phyloP scores from a whole-genome alignment of 2,888 invertebrate species.

The Didymodactylos carnosus region DNA sequence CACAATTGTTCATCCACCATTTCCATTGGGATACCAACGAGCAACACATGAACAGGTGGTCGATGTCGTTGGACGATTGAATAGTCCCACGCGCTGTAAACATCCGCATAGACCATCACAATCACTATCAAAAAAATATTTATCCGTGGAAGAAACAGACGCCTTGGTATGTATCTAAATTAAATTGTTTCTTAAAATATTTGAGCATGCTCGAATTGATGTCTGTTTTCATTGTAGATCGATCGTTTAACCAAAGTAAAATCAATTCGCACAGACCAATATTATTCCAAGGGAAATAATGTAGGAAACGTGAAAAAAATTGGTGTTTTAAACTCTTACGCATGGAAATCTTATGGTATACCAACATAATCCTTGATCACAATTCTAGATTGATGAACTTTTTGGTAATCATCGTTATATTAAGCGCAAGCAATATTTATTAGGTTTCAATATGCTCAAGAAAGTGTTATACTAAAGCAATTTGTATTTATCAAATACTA shows the following conservation, averaged over 20 bases:
- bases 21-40: not conserved
- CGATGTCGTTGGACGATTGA: not conserved
- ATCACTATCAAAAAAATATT: not conserved
- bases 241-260: not conserved
- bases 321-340: no score
- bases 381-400: no score
- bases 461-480: no score
- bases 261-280: not conserved
- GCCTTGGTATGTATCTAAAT: not conserved
- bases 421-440: no score
- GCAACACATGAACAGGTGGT: not conserved
- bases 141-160: not conserved
- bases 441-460: no score
- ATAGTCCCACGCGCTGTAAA: not conserved
- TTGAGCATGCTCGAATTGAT: not conserved
- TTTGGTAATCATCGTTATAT: no score
- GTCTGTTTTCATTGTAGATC: not conserved
- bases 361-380: no score
- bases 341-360: no score
- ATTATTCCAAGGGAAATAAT: no score
- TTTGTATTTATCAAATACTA: no score
- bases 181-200: not conserved
- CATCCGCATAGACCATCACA: not conserved
- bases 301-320: no score
- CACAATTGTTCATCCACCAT: constrained; percentile 1